phyloP scores from a whole-genome alignment of 2,797 vertebrate genomes.

The Poeciliopsis presidionis region DNA sequence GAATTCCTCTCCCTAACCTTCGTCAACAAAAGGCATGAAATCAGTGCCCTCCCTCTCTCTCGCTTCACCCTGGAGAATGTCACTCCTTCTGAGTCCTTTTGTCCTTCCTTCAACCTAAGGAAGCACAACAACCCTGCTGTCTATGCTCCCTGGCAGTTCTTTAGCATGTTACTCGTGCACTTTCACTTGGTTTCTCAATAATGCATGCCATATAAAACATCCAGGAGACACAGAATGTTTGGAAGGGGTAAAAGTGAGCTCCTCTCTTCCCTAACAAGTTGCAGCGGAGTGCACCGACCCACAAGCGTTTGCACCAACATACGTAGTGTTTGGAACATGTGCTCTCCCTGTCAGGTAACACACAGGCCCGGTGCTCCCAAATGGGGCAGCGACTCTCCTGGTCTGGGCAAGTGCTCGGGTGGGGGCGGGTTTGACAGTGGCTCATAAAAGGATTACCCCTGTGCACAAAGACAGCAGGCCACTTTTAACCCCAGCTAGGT shows the following conservation, averaged over 20 bases:
- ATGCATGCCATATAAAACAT: conserved; percentile 73
- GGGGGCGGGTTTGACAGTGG: conserved; percentile 76
- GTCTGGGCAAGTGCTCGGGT: conserved; percentile 48
- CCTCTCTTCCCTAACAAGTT: conserved; percentile 54
- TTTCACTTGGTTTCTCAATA: conserved; percentile 71
- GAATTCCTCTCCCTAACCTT: conserved; percentile 87
- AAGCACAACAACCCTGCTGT: conserved; percentile 71
- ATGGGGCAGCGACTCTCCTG: conserved; percentile 59
- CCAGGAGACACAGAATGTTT: conserved; percentile 64
- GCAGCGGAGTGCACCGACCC: conserved; percentile 49
- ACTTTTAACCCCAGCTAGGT: conserved; percentile 83
- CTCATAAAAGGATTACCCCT: conserved; percentile 87
- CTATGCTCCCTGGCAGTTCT: conserved; percentile 71
- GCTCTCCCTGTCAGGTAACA: conserved; percentile 70
- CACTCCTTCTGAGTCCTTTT: conserved; percentile 85
- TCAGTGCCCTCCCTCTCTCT: conserved; percentile 84
- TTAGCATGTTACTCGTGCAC: conserved; percentile 71
- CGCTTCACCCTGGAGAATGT: conserved; percentile 82
- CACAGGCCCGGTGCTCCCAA: conserved; percentile 44
- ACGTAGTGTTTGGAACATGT: conserved; percentile 73
- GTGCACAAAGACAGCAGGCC: conserved; percentile 83
- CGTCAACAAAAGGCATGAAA: conserved; percentile 91
- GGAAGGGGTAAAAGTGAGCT: conserved; percentile 36
- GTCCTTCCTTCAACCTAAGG: conserved; percentile 76
- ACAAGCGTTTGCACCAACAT: conserved; percentile 62